These are phyloP conservation scores for Belonocnema kinseyi DNA, from an alignment of 1,140 invertebrate species.

Conservation along the genomic window DNA sequence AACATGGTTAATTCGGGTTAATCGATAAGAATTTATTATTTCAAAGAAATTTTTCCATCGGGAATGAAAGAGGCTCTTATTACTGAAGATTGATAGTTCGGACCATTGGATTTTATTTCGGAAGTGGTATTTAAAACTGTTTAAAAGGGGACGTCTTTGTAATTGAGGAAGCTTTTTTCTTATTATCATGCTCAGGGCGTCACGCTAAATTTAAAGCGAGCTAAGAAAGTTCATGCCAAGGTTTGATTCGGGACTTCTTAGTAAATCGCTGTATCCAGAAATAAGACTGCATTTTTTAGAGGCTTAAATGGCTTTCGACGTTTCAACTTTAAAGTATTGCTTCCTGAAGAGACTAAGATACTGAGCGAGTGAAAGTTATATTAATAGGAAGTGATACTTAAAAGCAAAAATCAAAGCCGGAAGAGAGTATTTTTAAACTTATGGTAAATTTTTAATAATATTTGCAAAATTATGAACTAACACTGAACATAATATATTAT, in stretches of 20 bases:
- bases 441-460: neutral
- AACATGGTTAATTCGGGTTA: no score
- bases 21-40: no score
- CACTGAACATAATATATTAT: no score
- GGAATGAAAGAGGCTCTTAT: neutral
- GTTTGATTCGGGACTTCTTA: slow-evolving; percentile 14
- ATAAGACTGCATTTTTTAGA: slow-evolving; percentile 13
- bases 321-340: neutral
- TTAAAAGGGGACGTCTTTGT: neutral
- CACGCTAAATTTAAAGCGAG: slow-evolving; percentile 30
- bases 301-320: neutral
- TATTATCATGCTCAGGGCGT: slow-evolving; percentile 17
- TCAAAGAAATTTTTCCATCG: no score
- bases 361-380: no score
- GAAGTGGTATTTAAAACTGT: neutral
- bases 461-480: neutral
- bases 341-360: no score
- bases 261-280: slow-evolving; percentile 20
- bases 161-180: slow-evolving; percentile 17
- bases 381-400: no score
- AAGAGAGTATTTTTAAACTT: no score
- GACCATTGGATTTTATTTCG: neutral
- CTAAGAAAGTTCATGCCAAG: slow-evolving; percentile 13
- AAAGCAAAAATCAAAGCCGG: no score
- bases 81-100: neutral